Evolutionary conservation across 2,888 invertebrate species (phyloP), one percentile per base, ranked within the genome.

Genomic region (Abscondita cerata): DNA sequence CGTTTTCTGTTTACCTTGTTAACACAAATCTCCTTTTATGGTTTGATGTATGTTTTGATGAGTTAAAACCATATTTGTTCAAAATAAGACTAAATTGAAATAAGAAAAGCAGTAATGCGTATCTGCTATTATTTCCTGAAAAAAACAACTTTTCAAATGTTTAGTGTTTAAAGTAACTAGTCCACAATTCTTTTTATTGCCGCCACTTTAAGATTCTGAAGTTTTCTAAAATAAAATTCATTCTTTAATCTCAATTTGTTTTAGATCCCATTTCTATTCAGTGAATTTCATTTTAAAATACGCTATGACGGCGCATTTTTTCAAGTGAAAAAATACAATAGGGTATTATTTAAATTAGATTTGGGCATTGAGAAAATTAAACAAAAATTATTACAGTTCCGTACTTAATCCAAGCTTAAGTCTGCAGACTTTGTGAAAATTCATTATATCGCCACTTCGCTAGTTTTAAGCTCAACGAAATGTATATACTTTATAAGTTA

Each of bases 401-500:
- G 47, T 58, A 40, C 62, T 65, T 65, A 65, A 62, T 56, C 59
- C 53, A 52, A 33, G 51, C 62, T 62, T 62, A 54, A 62, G 55
- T 60, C 62, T 50, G 47, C 47, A 57, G 62, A 58, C 52, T 63
- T 59, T 38, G 59, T 54, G 62, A 59, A 59, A 56, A 63, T 62
- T 60, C 65, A 65, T 63, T 59, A 59, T 62, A 62, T 59, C 57
- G 50, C 63, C 56, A 56, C 52, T 61, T 54, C 53, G 56, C 59
- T n/a, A n/a, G 57, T 63, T 55, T 44, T 60, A 56, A 65, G 65
- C 63, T 60, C 52, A 63, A 53, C 59, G 63, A 46, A 63, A 67
- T 65, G 65, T 68, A 68, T n/a, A n/a, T 66, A 65, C 64, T 68
- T 66, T 68, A 66, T 69, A 69, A 67, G 69, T 71, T 71, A 71